These are phyloP conservation scores for Melanophora roralis DNA, from an alignment of 2,888 invertebrate genomes.

Conservation along the genomic window DNA sequence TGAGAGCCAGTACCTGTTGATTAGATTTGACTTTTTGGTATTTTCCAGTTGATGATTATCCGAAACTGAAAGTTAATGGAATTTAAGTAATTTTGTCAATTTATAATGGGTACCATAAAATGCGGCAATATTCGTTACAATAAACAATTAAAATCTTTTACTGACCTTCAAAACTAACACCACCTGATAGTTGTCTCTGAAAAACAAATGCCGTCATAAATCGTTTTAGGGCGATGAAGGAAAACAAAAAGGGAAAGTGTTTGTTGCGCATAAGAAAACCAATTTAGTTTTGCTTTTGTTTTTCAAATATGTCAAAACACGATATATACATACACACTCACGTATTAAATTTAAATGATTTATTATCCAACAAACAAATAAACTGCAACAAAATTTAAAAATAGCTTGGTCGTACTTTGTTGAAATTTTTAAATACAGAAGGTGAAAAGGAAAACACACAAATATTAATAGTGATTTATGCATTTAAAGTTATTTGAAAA, in stretches of 20 bases:
- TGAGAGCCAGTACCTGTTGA: conserved; percentile 42
- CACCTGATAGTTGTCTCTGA: conserved; percentile 44
- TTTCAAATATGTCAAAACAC: conserved; percentile 44
- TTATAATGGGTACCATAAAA: conserved; percentile 49
- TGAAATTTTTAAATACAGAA: conserved; percentile 24
- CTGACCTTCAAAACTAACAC: conserved; percentile 50
- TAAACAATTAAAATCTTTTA: conserved; percentile 29
- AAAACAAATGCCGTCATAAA: conserved; percentile 50
- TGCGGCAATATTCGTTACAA: conserved; percentile 28
- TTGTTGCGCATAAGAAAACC: conserved; percentile 2
- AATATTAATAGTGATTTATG: conserved; percentile 44
- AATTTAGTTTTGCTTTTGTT: conserved; percentile 29
- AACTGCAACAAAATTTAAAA: conserved; percentile 11
- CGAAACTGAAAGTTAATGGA: conserved; percentile 57
- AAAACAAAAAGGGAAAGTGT: conserved; percentile 54
- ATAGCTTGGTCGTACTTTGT: neutral
- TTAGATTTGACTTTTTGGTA: conserved; percentile 26
- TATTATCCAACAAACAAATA: conserved; percentile 39
- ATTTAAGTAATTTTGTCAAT: conserved; percentile 36
- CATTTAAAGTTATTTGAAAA: conserved; percentile 20
- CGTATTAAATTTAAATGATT: conserved; percentile 50
- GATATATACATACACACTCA: conserved; percentile 15
- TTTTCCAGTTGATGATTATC: conserved; percentile 53
- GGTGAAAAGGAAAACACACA: conserved; percentile 3
- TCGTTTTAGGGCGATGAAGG: conserved; percentile 18